A percentile compares a stretch with the other conserved stretches of the same genome.
Evolutionary conservation across 2,888 invertebrate species (phyloP).

Genomic region (Lochmaea crataegi): DNA sequence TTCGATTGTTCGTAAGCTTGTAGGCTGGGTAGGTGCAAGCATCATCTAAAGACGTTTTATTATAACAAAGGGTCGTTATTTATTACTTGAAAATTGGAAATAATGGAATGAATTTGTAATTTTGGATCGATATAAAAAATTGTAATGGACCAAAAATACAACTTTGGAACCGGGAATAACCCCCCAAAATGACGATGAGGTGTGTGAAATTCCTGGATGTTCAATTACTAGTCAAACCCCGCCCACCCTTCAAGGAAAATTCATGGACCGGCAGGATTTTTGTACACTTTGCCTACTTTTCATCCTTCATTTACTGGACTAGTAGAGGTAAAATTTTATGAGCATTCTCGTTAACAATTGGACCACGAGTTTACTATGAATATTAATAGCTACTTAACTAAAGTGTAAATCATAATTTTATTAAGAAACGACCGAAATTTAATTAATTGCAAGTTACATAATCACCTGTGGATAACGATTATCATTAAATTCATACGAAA

Average conservation of each 20-base stretch:
- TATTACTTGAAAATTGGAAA: neutral
- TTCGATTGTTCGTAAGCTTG: conserved; percentile 10
- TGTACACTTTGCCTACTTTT: too few relatives aligned
- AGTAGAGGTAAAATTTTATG: too few relatives aligned
- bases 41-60: neutral
- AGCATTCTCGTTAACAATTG: too few relatives aligned
- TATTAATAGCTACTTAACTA: neutral
- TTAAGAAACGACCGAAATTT: conserved; percentile 34
- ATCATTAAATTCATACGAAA: conserved; percentile 42
- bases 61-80: neutral
- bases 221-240: too few relatives aligned
- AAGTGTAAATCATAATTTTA: conserved; percentile 7
- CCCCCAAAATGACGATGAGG: too few relatives aligned
- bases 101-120: neutral
- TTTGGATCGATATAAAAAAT: too few relatives aligned
- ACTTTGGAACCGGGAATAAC: too few relatives aligned
- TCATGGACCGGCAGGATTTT: too few relatives aligned
- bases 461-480: conserved; percentile 36
- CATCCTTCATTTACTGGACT: too few relatives aligned
- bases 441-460: conserved; percentile 35
- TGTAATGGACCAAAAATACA: too few relatives aligned
- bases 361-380: neutral
- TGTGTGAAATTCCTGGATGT: too few relatives aligned
- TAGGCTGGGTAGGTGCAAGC: conserved; percentile 5
- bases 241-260: too few relatives aligned